Base-by-base conservation (phyloP, 2,113 vertebrate genomes). In the Pionites leucogaster region DNA sequence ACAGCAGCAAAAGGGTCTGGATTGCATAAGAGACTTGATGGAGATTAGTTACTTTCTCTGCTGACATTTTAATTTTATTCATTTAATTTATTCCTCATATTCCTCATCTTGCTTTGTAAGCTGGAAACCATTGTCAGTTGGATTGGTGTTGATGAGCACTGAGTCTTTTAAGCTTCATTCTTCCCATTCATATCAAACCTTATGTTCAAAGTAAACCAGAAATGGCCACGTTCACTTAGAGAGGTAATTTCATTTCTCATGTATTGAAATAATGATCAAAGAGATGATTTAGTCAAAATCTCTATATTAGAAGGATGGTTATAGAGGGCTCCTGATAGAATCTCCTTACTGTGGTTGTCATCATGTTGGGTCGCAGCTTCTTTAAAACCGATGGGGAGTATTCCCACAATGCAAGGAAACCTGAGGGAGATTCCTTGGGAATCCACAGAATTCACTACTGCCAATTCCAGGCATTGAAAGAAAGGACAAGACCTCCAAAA, bases 31-130 rank as follows among this genome's bases (percentile, higher is more conserved):
- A 91, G 91, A 94, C 77, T 90, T 96, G 92, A 91, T 94, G 62
- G 86, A 96, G 93, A 92, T 93, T 93, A 93, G 88, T 95, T 96
- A 93, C 93, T 95, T 96, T 95, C 92, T 97, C 79, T 90, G 86
- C 65, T 96, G 95, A 96, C 92, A 94, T 96, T 92, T 93, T 96
- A 93, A 94, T 97, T 96, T 94, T 74, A 89, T 95, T 96, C 77
- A 70, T 96, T 97, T 93, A 96, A 95, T 96, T 95, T 96, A 69
- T 96, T 95, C 35, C 39, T 92, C 63, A 39, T 76, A 77, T 91
- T 95, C 49, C 2, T 2, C 6, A 1, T 89, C 70, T 85, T 96
- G 84, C 95, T 89, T 93, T 85, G 81, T 82, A 85, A 94, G 86
- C 75, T 95, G 68, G 77, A 93, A 95, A 80, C 59, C 50, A 63